Conservation (phyloP, 2,888 invertebrate species). For the Cylindroiulus punctatus region DNA sequence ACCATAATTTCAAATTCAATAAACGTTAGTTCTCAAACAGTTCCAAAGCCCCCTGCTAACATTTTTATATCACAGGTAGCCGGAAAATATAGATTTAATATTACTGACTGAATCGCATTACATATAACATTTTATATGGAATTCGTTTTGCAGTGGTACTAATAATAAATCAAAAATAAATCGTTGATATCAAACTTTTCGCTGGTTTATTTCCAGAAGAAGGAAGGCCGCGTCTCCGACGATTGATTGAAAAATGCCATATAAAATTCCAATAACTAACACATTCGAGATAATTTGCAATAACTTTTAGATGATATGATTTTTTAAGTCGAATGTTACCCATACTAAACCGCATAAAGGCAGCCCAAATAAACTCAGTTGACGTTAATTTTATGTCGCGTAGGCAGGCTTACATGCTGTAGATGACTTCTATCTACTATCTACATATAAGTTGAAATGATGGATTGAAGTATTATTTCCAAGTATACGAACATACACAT, state of each 20-base stretch:
- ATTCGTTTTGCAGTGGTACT: neutral
- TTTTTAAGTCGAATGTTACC: too few species aligned
- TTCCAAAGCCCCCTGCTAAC: neutral
- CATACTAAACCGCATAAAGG: neutral
- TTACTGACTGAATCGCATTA: neutral
- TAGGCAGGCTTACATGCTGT: too few species aligned
- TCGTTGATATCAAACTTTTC: neutral
- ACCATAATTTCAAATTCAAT: slow-evolving; percentile 24
- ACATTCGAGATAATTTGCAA: slow-evolving; percentile 3
- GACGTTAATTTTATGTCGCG: neutral
- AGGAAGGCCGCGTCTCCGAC: neutral
- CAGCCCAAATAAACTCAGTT: neutral
- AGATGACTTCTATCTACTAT: too few species aligned
- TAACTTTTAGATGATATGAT: neutral
- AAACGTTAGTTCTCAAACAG: neutral
- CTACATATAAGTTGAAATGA: too few species aligned
- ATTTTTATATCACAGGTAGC: slow-evolving; percentile 14
- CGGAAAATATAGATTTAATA: neutral
- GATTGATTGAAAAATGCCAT: slow-evolving; percentile 14
- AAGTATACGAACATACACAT: too few species aligned
- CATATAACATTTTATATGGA: neutral
- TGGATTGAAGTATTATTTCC: too few species aligned
- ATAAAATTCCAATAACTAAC: slow-evolving; percentile 37
- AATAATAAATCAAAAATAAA: slow-evolving; percentile 21
- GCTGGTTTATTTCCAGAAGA: slow-evolving; percentile 11